Base-by-base conservation (phyloP, 2,113 vertebrate genomes). In the Serinus canaria region DNA sequence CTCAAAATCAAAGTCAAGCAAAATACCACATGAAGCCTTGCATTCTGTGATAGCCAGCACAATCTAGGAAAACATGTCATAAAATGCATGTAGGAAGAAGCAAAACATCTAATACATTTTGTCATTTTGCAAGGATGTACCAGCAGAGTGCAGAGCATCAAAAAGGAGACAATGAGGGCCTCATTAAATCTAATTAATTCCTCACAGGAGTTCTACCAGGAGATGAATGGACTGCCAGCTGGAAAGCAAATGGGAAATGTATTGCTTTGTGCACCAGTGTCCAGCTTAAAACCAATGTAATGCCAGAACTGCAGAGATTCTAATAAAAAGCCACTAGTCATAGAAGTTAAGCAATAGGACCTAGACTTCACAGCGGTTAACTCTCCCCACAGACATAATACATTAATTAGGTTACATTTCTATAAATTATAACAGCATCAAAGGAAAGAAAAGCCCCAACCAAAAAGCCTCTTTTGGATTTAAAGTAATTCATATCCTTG, bases 141-240 rank as follows among this genome's bases (percentile, higher is more conserved):
- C 66, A 78, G 24, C 31, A 84, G 84, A 92, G 84, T 28, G 33
- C 16, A 49, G 24, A 87, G 44, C 44, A 64, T 91, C 62, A 49
- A 83, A 89, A 92, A 93, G 22, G 41, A 91, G 69, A 87, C 72
- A 66, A 82, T 72, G 70, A 82, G 35, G 25, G 15, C 27, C 74
- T 87, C 58, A 44, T 92, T 93, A 87, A 85, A 49, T 41, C 58
- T 79, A 63, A 95, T 89, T 87, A 90, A 94, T 94, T 91, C 50
- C 79, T 91, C 62, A 49, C 41, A 90, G 66, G 37, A 62, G 31
- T 60, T 87, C 62, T 76, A 76, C 20, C 41, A 69, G 58, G 52
- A 93, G 62, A 76, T 53, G 41, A 95, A 87, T 89, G 75, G 78
- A 79, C 74, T 88, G 41, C 76, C 82, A 93, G 56, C 15, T 49